Evolutionary conservation across 2,797 vertebrate genomes (phyloP).

Genomic region (Siniperca scherzeri): DNA sequence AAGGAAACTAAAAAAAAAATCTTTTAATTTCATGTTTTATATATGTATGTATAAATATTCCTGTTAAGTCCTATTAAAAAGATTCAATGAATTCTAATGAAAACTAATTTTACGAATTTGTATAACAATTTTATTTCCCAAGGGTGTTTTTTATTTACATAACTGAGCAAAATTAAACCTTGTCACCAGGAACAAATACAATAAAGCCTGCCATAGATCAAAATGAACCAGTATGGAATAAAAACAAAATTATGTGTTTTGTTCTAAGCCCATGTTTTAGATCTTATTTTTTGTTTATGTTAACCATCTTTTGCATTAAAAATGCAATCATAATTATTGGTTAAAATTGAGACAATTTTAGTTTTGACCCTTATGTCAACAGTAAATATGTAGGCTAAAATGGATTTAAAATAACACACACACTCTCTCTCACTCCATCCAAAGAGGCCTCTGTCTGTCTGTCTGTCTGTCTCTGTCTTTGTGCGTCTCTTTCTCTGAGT

Average conservation of each 20-base stretch:
- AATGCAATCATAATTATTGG: not conserved
- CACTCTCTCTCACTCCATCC: not conserved
- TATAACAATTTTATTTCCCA: not conserved
- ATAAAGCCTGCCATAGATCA: not conserved
- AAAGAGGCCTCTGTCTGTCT: not conserved
- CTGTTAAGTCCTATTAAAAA: not conserved
- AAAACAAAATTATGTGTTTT: not conserved
- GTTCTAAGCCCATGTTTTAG: not conserved
- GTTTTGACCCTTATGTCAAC: not conserved
- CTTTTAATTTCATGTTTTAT: not conserved
- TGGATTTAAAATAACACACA: not conserved
- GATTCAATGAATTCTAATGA: not conserved
- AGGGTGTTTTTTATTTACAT: not conserved
- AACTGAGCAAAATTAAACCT: not conserved
- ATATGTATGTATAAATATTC: not conserved
- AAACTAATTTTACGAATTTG: not conserved
- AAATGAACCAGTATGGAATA: not conserved
- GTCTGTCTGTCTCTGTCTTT: slow-evolving; percentile 1
- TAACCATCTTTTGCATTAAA: not conserved
- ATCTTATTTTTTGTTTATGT: not conserved
- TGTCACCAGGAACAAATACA: not conserved
- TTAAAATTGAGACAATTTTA: not conserved
- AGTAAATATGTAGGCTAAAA: not conserved
- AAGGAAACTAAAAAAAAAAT: not conserved
- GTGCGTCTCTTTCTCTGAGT: slow-evolving; percentile 21